Evolutionary conservation across 2,797 vertebrate genomes (phyloP).

Genomic region (Macrochelys suwanniensis): DNA sequence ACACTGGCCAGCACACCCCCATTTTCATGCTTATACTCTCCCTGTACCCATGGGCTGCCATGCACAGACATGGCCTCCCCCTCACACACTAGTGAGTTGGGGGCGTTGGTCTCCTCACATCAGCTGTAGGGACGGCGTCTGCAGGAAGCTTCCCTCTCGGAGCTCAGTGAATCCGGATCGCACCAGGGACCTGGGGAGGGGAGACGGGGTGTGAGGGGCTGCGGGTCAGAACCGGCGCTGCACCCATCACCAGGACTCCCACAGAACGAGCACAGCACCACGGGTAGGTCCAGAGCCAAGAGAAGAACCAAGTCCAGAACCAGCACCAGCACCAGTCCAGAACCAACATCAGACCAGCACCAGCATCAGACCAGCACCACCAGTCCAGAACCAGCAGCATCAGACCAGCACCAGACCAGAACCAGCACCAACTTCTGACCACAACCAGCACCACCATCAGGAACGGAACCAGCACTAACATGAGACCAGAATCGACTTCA

Average conservation of each 20-base stretch:
- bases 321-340: background rate
- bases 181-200: slow-evolving; percentile 68
- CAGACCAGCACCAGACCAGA: too few relatives aligned
- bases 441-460: background rate
- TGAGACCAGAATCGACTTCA: background rate
- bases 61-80: background rate
- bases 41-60: too few relatives aligned
- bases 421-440: background rate
- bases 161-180: slow-evolving; percentile 62
- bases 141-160: slow-evolving; percentile 70
- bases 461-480: too few relatives aligned
- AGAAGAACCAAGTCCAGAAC: background rate
- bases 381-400: too few relatives aligned
- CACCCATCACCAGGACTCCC: background rate
- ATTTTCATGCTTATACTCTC: background rate
- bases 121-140: slow-evolving; percentile 58
- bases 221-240: background rate
- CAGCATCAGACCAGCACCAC: background rate
- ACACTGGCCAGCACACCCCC: background rate
- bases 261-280: background rate
- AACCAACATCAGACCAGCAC: background rate
- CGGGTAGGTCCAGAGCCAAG: too few relatives aligned
- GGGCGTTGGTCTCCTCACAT: slow-evolving; percentile 26
- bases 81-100: background rate
- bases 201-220: background rate